phyloP scores from a whole-genome alignment of 2,797 vertebrate species.

The Tokudaia muenninki region DNA sequence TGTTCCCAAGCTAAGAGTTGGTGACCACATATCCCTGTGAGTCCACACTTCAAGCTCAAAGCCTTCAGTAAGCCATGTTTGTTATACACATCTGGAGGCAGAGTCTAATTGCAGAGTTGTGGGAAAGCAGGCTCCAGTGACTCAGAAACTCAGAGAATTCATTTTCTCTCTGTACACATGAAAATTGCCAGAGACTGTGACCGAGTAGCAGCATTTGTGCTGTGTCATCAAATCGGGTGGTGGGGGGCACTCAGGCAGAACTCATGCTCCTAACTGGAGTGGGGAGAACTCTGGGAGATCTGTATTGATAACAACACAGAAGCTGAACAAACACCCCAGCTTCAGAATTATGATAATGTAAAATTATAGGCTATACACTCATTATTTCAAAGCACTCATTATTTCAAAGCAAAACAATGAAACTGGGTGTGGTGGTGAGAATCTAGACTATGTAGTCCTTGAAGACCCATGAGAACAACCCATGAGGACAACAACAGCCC shows the following conservation, averaged over 20 bases:
- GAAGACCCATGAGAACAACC: background rate
- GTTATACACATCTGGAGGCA: rapidly evolving
- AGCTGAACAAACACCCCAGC: background rate
- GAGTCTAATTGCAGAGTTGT: rapidly evolving
- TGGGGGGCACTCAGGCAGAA: background rate
- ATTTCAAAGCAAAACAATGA: background rate
- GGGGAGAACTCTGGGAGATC: background rate
- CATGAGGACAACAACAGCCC: background rate
- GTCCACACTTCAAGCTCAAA: background rate
- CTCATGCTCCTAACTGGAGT: background rate
- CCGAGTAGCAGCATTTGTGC: background rate
- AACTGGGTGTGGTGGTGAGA: no score
- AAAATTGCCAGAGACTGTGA: background rate
- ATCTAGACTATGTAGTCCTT: background rate
- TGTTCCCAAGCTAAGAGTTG: background rate
- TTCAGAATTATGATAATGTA: background rate
- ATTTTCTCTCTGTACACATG: background rate
- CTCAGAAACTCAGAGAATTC: background rate
- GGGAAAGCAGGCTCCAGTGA: background rate
- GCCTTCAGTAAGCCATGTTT: background rate
- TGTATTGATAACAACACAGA: no score
- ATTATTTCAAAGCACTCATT: no score
- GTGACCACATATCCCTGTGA: background rate
- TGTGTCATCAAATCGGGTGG: background rate
- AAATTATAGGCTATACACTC: background rate